phyloP scores from a whole-genome alignment of 2,888 invertebrate genomes.

The Oegoconia quadripuncta region DNA sequence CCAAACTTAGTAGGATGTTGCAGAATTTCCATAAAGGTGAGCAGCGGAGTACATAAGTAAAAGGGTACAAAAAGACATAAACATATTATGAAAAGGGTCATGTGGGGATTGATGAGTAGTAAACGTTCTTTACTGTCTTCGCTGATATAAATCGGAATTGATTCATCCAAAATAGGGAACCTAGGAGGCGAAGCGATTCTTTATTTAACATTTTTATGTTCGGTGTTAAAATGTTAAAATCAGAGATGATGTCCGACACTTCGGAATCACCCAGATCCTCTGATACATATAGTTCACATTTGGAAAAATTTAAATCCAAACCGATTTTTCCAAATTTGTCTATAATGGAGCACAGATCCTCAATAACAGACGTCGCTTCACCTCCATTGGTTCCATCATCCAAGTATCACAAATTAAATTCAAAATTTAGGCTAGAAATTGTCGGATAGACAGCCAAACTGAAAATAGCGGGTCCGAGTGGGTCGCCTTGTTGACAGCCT shows the following conservation, averaged over 20 bases:
- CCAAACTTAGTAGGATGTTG: neutral
- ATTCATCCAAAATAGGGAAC: conserved; percentile 2
- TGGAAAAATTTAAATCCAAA: neutral
- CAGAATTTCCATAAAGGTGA: too few species aligned
- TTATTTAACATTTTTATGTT: neutral
- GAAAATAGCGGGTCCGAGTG: too few species aligned
- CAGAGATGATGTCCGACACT: neutral
- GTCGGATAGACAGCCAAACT: conserved; percentile 1
- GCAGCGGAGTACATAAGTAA: too few species aligned
- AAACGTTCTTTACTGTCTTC: neutral
- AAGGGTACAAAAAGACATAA: conserved; percentile 3
- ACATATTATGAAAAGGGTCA: neutral
- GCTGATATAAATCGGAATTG: neutral
- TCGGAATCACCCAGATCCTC: neutral
- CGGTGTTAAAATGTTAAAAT: neutral
- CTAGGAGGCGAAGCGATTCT: neutral
- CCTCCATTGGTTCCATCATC: conserved; percentile 5
- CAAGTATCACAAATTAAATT: neutral
- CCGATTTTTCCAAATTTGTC: neutral
- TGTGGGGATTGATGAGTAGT: neutral
- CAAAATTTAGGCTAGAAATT: neutral
- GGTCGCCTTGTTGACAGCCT: conserved; percentile 9
- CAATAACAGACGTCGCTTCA: neutral
- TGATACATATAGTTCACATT: neutral
- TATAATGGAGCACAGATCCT: neutral